Evolutionary conservation across 2,113 vertebrate species (phyloP), one percentile per base, ranked within the genome.

Genomic region (Dissostichus mawsoni): DNA sequence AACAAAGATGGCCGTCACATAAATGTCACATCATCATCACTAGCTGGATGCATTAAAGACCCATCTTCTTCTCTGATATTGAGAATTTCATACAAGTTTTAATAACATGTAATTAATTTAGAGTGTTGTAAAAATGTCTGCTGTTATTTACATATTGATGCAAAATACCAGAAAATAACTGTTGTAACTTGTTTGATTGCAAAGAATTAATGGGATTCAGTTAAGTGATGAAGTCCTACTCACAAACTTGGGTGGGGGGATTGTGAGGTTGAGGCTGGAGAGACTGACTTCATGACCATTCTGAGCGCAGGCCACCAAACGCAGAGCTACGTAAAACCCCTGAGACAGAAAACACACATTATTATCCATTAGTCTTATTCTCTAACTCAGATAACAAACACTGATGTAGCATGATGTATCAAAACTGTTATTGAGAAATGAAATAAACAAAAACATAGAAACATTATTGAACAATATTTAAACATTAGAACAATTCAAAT

Each of bases 181-280:
- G 25, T 3, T 14, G 9, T 14, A 66, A 8, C 0, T 36, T 77
- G 5, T 25, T 63, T 55, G 71, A 18, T 12, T 16, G 33, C 25
- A 58, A 4, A 74, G 2, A 58, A 69, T 2, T n/a, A 11, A 17
- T 61, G 9, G 9, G 25, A 44, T 55, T 20, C 5, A 44, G n/a
- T 70, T 2, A 9, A 57, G 57, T 50, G 45, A 69, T 29, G 12
- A 71, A 11, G 13, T 59, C n/a, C 65, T 47, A 97, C 98, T 98
- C 92, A 99, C 98, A 87, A 99, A 99, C 85, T 98, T 99, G 2
- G 98, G 97, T 4, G 96, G 96, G 2, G 98, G 97, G 76, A 97
- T 85, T 11, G 93, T 95, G 83, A 98, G 84, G 80, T 76, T 96
- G 80, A 99, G 93, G 71, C 93, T 97, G 92, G 95, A 94, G 76